These are phyloP conservation scores for Leuctra nigra DNA, from an alignment of 2,888 invertebrate genomes.

Conservation along the genomic window DNA sequence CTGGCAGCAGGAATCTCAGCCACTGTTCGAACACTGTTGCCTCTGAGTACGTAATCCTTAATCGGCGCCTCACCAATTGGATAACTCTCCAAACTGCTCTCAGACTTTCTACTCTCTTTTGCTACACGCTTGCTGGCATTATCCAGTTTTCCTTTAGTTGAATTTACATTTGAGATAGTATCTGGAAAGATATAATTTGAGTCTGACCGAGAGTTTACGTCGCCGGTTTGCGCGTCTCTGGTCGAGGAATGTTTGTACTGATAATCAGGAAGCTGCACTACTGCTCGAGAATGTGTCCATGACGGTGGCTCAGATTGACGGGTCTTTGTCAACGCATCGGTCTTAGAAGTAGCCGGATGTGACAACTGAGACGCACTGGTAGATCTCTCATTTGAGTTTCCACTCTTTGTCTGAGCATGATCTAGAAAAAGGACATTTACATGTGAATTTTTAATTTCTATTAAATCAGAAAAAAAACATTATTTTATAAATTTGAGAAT, in stretches of 20 bases:
- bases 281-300: too few species aligned
- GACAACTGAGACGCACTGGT: too few species aligned
- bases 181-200: constrained; percentile 26
- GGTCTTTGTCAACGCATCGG: too few species aligned
- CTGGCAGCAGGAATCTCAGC: neutral
- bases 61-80: constrained; percentile 17
- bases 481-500: too few species aligned
- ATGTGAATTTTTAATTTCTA: too few species aligned
- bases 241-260: constrained; percentile 5
- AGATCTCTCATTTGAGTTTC: too few species aligned
- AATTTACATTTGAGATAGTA: neutral
- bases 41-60: constrained; percentile 18
- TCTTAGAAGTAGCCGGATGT: too few species aligned
- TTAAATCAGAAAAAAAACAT: too few species aligned
- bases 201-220: constrained; percentile 13
- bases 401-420: too few species aligned
- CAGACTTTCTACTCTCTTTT: constrained; percentile 16
- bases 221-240: neutral
- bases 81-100: constrained; percentile 14
- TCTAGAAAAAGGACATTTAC: too few species aligned
- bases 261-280: constrained; percentile 19
- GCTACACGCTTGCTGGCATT: constrained; percentile 13
- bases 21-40: constrained; percentile 14
- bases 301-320: too few species aligned
- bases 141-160: constrained; percentile 13